phyloP scores from a whole-genome alignment of 2,797 vertebrate species.

The Helicolenus hilgendorfi region DNA sequence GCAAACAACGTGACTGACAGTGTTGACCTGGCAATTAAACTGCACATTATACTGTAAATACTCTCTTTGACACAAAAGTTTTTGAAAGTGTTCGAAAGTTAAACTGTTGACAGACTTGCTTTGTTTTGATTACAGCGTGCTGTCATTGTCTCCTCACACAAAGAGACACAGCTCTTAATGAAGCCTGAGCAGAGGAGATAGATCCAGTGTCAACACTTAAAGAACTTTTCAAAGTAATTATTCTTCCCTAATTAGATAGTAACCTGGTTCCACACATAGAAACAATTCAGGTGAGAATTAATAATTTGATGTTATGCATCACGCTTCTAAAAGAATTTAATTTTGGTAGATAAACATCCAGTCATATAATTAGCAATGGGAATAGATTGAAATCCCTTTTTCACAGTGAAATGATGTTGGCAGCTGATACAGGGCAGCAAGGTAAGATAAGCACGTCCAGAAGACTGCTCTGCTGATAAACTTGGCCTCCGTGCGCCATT shows the following conservation, averaged over 20 bases:
- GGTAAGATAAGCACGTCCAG: not conserved
- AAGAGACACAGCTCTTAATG: constrained; percentile 65
- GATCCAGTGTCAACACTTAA: constrained; percentile 74
- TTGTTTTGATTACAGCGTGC: constrained; percentile 45
- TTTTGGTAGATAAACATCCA: constrained; percentile 72
- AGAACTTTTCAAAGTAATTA: constrained; percentile 86
- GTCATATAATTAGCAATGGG: constrained; percentile 72
- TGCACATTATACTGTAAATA: not conserved
- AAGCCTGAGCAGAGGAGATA: constrained; percentile 45
- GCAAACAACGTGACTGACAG: not conserved
- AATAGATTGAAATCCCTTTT: constrained; percentile 67
- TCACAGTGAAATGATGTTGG: constrained; percentile 44
- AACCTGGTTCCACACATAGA: constrained; percentile 74
- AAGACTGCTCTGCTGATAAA: constrained; percentile 8
- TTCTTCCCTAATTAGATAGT: constrained; percentile 83
- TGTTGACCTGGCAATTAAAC: not conserved
- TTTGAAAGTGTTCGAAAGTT: constrained; percentile 12
- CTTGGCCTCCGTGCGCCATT: not conserved
- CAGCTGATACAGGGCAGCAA: constrained; percentile 31
- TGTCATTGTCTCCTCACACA: constrained; percentile 27
- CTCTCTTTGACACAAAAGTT: constrained; percentile 6
- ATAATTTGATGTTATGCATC: constrained; percentile 60
- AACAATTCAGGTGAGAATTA: constrained; percentile 74
- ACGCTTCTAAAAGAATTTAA: constrained; percentile 64
- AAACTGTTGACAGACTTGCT: constrained; percentile 22